Evolutionary conservation across 2,888 invertebrate genomes (phyloP), one percentile per base, ranked within the genome.

Genomic region (Dascillus cervinus): DNA sequence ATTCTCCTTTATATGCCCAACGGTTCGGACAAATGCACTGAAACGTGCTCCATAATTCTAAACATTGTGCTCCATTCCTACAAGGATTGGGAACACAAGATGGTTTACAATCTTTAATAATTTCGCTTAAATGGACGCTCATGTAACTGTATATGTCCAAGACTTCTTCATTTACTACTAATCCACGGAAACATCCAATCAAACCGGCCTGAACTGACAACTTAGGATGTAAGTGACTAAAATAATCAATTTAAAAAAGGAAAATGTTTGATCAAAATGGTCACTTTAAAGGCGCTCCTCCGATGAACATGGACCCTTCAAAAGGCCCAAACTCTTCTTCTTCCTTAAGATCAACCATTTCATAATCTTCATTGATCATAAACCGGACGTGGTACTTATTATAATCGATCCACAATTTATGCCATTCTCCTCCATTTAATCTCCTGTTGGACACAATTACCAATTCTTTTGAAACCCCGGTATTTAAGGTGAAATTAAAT

Each of bases 11-110:
- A 64, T 94, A 94, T 1, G 94, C 91, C 87, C 91, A 89, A 21
- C 80, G 80, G 64, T 94, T 94, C 47, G 82, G 82, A 66, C 95
- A 95, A 44, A 87, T 82, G 60, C 95, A 95, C 53, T 86, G 83
- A 50, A 91, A 94, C 14, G 83, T 82, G 39, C 89, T 90, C 92
- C 92, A 94, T 1, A 86, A 68, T 59, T 94, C 91, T 52, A 88
- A 88, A 58, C 89, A 95, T 42, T 77, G 78, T 0, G 90, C 94
- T 24, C 82, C 88, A 60, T 95, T 92, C 61, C 84, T 81, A 59
- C 94, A 95, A 4, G 92, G 92, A 58, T 90, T 90, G 0, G 91
- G 90, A 43, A 89, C 88, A 64, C 95, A 95, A 0, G 90, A 90
- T 0, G 92, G 91, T 56, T 87, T 88, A 58, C 95, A 95, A 58